Evolutionary conservation across 2,113 vertebrate genomes (phyloP).

Genomic region (Nematolebias whitei): DNA sequence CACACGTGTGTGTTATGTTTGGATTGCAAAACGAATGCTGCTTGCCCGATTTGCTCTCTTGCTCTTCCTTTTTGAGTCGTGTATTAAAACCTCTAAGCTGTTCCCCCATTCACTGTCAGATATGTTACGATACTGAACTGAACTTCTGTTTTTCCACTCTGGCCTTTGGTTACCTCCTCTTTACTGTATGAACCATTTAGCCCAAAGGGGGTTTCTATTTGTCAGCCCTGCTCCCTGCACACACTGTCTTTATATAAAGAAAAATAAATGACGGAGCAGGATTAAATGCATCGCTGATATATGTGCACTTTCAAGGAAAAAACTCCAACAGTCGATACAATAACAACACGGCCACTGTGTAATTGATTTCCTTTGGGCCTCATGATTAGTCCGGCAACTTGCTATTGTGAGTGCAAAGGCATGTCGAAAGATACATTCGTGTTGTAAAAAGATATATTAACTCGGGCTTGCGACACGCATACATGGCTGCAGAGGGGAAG

Average conservation of each 20-base stretch:
- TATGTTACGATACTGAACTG: constrained; percentile 45
- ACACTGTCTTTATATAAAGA: neutral
- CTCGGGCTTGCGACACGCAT: constrained; percentile 26
- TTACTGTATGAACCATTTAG: constrained; percentile 41
- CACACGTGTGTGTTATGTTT: constrained; percentile 55
- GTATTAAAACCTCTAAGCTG: constrained; percentile 50
- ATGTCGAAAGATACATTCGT: constrained; percentile 70
- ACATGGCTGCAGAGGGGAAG: constrained; percentile 8
- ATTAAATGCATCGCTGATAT: neutral
- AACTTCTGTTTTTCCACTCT: constrained; percentile 64
- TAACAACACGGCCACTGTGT: constrained; percentile 31
- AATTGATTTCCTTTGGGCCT: constrained; percentile 68
- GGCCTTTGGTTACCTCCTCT: constrained; percentile 30
- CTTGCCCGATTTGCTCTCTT: constrained; percentile 46
- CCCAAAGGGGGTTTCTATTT: constrained; percentile 19
- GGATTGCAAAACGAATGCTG: constrained; percentile 34
- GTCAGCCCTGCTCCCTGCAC: constrained; percentile 25
- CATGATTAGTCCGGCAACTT: constrained; percentile 22
- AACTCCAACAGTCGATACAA: constrained; percentile 18
- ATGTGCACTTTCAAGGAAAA: constrained; percentile 30
- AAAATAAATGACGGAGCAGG: neutral
- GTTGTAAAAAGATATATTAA: constrained; percentile 65
- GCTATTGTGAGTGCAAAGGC: constrained; percentile 48
- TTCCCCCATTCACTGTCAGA: constrained; percentile 57
- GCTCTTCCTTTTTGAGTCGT: constrained; percentile 49